Evolutionary conservation across 2,113 vertebrate genomes (phyloP), one percentile per base, ranked within the genome.

Genomic region (Megaleporinus macrocephalus): DNA sequence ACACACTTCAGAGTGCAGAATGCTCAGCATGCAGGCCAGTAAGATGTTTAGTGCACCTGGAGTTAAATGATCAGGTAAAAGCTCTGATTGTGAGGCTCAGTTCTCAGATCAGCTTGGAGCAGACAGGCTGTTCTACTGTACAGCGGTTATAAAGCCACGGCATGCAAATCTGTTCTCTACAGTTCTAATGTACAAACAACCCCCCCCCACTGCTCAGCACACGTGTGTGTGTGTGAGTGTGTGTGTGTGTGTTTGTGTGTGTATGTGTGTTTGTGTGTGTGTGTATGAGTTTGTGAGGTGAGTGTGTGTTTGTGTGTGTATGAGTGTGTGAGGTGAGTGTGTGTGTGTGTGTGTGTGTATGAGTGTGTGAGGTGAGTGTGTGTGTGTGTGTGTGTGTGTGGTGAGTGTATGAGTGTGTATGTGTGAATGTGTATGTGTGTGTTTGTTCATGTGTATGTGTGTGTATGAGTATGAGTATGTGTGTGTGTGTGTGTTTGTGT

Each of bases 221-320:
- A 63, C 1, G n/a, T 26, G 81, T 77, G 47, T 49, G 47, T 36
- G 69, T 53, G 73, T 61, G 73, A 83, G 86, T 84, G 83, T 89
- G 86, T 83, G 79, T 7, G 29, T 26, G 70, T 22, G 73, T 53
- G 51, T 57, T 29, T 55, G 73, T 53, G 73, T 83, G 85, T 84
- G 82, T 86, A 84, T 82, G 79, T 18, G 29, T 26, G 41, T 9
- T 4, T 11, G 41, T 44, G 5, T 55, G 69, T 47, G 73, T 86
- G 86, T 84, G 84, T 89, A 84, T 83, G 79, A 75, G 83, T 86
- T 89, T 86, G 30, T n/a, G 79, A 87, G 82, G 72, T n/a, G n/a
- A n/a, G n/a, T n/a, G n/a, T n/a, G n/a, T n/a, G n/a, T n/a, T n/a
- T n/a, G n/a, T n/a, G n/a, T n/a, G n/a, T n/a, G n/a, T n/a, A n/a